Base-by-base conservation (phyloP, 2,797 vertebrate species). In the Phoebastria nigripes region DNA sequence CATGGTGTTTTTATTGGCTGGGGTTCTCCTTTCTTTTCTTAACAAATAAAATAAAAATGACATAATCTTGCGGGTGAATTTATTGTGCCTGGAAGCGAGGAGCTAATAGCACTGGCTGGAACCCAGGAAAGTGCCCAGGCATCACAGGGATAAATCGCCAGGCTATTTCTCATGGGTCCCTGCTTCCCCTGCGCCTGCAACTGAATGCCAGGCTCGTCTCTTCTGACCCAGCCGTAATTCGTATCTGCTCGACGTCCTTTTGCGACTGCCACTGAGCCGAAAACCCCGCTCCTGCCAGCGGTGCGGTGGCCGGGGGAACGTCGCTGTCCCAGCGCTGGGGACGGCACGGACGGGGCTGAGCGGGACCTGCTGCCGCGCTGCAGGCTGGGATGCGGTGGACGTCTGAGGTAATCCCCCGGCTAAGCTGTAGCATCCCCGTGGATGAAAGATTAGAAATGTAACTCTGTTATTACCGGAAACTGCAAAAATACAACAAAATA, bases 1-100 rank as follows among this genome's bases (percentile, higher is more conserved):
- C 91, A 90, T 54, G 63, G 85, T 77, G 82, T 95, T 96, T 96
- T 83, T 81, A 44, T 94, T 96, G 94, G 93, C 90, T 0, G 0
- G 12, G 15, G 28, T 70, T 87, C 81, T 74, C 63, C 59, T 95
- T 95, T 90, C 82, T 93, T 89, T 94, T 70, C 84, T 78, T 77
- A 56, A 62, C 80, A 72, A 93, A 82, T 49, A 56, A 55, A 87
- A 70, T 46, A 9, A 9, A 91, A 94, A 63, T 7, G 35, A 91
- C 82, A 70, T 58, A 39, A 89, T 79, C 91, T 63, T 13, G 11
- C 0, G 78, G 89, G 74, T 77, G 93, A 96, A 95, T 96, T 94
- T 91, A 87, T 85, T 69, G 81, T 73, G 74, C 91, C 91, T 95
- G 91, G 78, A 79, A 79, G 73, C 3, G 1, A 47, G 8, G 37